Conservation (phyloP, 2,888 invertebrate species). For the Amblyjoppa fuscipennis region DNA sequence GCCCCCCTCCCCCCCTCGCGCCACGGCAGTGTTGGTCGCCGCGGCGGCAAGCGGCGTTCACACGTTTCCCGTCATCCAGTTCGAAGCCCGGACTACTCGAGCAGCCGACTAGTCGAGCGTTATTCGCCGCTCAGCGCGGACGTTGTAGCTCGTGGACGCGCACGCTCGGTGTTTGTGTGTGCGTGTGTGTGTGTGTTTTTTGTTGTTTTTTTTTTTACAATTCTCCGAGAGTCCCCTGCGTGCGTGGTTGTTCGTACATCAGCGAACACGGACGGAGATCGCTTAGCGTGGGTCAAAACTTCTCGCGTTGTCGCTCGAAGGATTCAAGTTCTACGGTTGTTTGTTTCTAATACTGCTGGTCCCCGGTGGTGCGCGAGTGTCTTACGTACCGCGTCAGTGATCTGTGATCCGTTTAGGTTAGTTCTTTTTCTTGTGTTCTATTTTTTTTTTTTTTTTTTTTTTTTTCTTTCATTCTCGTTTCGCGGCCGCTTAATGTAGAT, state of each 20-base stretch:
- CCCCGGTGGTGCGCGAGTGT: slow-evolving; percentile 20
- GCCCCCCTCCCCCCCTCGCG: background rate
- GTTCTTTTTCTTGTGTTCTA: slow-evolving; percentile 8
- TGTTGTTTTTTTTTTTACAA: slow-evolving; percentile 1
- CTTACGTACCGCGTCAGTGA: slow-evolving; percentile 42
- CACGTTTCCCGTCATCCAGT: slow-evolving; percentile 83
- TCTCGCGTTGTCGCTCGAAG: background rate
- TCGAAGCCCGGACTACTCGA: slow-evolving; percentile 74
- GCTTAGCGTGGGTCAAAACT: background rate
- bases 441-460: background rate
- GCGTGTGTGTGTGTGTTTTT: no score
- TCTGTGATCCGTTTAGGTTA: slow-evolving; percentile 48
- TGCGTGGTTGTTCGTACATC: background rate
- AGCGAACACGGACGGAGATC: no score
- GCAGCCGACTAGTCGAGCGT: slow-evolving; percentile 81
- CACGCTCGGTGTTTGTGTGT: slow-evolving; percentile 3
- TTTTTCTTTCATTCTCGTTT: background rate
- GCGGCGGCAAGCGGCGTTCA: slow-evolving; percentile 83
- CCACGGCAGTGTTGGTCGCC: slow-evolving; percentile 63
- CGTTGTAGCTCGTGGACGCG: slow-evolving; percentile 63
- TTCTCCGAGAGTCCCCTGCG: background rate
- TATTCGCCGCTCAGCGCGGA: slow-evolving; percentile 79
- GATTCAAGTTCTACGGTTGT: background rate
- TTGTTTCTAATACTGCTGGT: background rate
- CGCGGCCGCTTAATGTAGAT: background rate